phyloP scores from a whole-genome alignment of 2,888 invertebrate genomes.

The Mimas tiliae region DNA sequence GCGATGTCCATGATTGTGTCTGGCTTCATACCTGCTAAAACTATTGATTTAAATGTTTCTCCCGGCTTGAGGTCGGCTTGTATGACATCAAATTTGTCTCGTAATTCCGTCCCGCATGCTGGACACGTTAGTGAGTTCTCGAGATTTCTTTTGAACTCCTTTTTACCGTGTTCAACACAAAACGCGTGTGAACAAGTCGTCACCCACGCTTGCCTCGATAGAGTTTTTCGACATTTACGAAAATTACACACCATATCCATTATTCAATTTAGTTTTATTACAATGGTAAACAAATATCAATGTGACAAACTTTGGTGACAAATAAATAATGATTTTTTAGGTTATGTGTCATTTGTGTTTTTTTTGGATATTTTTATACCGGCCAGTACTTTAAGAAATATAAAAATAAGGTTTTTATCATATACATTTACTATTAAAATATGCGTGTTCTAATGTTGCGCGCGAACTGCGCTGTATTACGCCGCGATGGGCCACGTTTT shows the following conservation, averaged over 20 bases:
- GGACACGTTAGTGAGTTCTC: slow-evolving; percentile 78
- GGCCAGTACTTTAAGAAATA: neutral
- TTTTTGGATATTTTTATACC: neutral
- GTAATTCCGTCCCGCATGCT: slow-evolving; percentile 77
- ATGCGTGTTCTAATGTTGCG: neutral
- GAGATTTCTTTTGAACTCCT: slow-evolving; percentile 73
- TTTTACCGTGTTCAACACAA: slow-evolving; percentile 81
- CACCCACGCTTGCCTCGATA: slow-evolving; percentile 79
- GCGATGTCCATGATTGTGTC: slow-evolving; percentile 83
- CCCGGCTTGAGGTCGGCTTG: slow-evolving; percentile 80
- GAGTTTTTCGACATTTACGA: slow-evolving; percentile 77
- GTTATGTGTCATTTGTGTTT: slow-evolving; percentile 30
- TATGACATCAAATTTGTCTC: slow-evolving; percentile 81
- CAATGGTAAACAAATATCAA: neutral
- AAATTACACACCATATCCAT: slow-evolving; percentile 81
- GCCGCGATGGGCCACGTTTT: too few relatives aligned
- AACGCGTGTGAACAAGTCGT: slow-evolving; percentile 84
- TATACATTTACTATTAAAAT: slow-evolving; percentile 3
- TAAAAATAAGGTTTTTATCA: neutral
- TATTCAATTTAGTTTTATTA: slow-evolving; percentile 1
- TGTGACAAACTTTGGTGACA: neutral
- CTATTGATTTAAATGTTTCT: slow-evolving; percentile 82
- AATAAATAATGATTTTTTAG: slow-evolving; percentile 23
- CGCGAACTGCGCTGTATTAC: neutral
- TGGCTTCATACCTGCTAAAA: slow-evolving; percentile 81